Conservation (phyloP, 2,888 invertebrate genomes). For the Scaeva pyrastri region DNA sequence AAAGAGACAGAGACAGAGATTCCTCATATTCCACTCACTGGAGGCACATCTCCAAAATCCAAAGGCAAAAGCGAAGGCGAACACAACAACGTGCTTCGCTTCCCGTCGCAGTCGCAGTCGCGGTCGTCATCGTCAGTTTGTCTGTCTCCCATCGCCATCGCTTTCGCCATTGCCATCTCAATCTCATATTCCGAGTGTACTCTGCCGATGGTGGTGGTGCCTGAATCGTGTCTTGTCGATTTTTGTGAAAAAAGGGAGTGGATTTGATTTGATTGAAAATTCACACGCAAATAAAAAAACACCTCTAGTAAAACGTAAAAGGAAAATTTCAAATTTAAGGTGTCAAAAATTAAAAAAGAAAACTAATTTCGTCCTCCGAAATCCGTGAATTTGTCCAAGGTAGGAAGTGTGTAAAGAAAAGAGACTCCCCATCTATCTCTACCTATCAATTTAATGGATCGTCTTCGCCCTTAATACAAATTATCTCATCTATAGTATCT, state of each 20-base stretch:
- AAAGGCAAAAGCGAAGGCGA: no score
- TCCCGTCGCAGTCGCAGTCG: no score
- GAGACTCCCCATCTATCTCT: background rate
- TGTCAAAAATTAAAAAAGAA: background rate
- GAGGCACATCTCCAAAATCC: no score
- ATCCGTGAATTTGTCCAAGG: conserved; percentile 37
- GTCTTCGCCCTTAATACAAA: conserved; percentile 3
- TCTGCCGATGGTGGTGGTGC: conserved; percentile 63
- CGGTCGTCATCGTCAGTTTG: conserved; percentile 10
- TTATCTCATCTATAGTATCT: conserved; percentile 58
- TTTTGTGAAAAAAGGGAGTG: conserved; percentile 67
- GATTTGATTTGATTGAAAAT: conserved; percentile 28
- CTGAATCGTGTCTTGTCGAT: conserved; percentile 38
- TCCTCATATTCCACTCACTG: conserved; percentile 43
- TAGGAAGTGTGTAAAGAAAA: conserved; percentile 16
- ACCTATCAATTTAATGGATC: conserved; percentile 4
- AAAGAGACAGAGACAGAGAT: conserved; percentile 38
- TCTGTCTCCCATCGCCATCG: conserved; percentile 20
- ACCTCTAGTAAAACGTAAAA: background rate
- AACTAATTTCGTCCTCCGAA: background rate
- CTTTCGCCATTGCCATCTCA: background rate
- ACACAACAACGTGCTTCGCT: conserved; percentile 60
- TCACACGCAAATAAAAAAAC: background rate
- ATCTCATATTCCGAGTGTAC: conserved; percentile 60
- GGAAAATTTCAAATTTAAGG: conserved; percentile 5